These are phyloP conservation scores for Diloba caeruleocephala DNA, from an alignment of 2,888 invertebrate species.

Conservation along the genomic window DNA sequence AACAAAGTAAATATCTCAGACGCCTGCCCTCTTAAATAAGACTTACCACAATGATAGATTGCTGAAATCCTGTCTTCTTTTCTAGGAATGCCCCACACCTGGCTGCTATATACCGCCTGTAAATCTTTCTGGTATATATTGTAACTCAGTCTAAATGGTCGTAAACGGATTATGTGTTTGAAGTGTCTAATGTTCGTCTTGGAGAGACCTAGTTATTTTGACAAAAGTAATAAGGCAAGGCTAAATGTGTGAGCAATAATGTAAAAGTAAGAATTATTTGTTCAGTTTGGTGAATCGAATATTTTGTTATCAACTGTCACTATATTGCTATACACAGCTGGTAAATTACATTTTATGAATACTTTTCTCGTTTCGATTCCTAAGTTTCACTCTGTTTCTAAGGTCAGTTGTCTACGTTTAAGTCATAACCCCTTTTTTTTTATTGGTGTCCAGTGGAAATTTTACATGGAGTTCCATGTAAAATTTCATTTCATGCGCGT, in stretches of 20 bases:
- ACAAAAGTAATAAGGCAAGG: constrained; percentile 39
- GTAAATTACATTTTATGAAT: no score
- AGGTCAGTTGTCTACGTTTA: no score
- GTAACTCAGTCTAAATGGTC: constrained; percentile 34
- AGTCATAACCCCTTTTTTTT: no score
- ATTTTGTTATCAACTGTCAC: no score
- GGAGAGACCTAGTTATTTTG: constrained; percentile 34
- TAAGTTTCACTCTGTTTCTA: no score
- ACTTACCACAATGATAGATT: constrained; percentile 57
- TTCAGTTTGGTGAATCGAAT: no score
- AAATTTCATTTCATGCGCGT: no score
- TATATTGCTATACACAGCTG: no score
- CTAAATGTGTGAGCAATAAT: constrained; percentile 2
- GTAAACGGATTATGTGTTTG: constrained; percentile 44
- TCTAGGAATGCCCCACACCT: constrained; percentile 52
- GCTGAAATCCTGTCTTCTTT: constrained; percentile 38
- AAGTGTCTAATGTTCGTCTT: constrained; percentile 41
- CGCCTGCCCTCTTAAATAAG: constrained; percentile 63
- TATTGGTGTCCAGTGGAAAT: no score
- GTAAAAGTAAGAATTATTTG: no score
- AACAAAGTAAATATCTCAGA: constrained; percentile 35
- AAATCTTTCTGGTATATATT: constrained; percentile 45
- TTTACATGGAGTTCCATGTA: no score
- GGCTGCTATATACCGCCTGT: constrained; percentile 39
- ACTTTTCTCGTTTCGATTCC: no score